A percentile compares a stretch with the other conserved stretches of the same genome.
Conservation (phyloP, 2,113 vertebrate species). For the Saccopteryx bilineata region DNA sequence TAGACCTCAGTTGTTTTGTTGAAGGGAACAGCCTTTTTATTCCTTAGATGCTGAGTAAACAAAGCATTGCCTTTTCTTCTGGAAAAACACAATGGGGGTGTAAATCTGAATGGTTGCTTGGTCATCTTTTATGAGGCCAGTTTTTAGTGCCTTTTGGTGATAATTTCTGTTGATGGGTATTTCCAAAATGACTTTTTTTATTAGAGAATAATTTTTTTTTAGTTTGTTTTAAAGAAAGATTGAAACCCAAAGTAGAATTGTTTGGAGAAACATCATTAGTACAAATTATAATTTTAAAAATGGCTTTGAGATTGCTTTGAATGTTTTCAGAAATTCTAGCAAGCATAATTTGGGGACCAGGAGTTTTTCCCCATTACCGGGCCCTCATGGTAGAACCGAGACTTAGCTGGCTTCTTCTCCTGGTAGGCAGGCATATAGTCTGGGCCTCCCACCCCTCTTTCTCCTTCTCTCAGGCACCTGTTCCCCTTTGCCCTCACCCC, state of each 20-base stretch:
- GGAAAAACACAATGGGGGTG: not conserved
- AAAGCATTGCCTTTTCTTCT: not conserved
- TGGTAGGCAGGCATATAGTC: not conserved
- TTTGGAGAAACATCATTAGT: not conserved
- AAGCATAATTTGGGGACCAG: not conserved
- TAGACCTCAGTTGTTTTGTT: not conserved
- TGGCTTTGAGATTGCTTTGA: not conserved
- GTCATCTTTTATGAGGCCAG: not conserved
- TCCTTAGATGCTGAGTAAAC: not conserved
- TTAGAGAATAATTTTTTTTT: not conserved
- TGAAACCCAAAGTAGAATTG: not conserved
- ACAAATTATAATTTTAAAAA: not conserved
- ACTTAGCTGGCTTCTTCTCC: not conserved
- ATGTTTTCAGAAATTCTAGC: not conserved
- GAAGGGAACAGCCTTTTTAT: not conserved
- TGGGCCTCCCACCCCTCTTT: not conserved
- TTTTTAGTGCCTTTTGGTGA: not conserved
- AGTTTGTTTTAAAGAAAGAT: not conserved
- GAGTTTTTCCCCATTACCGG: accelerated
- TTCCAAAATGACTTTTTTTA: not conserved
- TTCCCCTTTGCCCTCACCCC: not conserved
- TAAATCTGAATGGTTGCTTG: too few species aligned
- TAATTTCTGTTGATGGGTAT: not conserved
- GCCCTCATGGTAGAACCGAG: accelerated
- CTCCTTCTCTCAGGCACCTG: not conserved